Evolutionary conservation across 2,888 invertebrate genomes (phyloP).

Genomic region (Drepanosiphum platanoidis): DNA sequence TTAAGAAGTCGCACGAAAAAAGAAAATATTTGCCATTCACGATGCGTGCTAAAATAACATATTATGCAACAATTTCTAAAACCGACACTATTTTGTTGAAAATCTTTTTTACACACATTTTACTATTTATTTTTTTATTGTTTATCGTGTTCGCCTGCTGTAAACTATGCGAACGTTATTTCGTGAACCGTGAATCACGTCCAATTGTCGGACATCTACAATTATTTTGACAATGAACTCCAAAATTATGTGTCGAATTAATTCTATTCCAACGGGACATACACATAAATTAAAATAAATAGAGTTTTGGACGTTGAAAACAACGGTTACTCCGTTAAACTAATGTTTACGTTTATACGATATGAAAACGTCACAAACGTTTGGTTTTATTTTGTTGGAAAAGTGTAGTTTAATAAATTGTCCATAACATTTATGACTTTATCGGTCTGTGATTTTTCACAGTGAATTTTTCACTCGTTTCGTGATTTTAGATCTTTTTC

Average conservation of each 20-base stretch:
- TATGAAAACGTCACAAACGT: no score
- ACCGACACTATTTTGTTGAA: background rate
- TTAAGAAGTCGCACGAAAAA: background rate
- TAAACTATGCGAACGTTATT: background rate
- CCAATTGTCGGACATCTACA: background rate
- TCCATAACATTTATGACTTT: no score
- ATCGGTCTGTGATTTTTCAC: no score
- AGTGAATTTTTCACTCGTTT: no score
- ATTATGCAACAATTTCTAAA: background rate
- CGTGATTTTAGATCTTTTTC: no score
- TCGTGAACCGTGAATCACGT: slow-evolving; percentile 15
- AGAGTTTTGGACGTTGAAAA: no score
- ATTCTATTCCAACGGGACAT: no score
- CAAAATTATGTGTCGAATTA: no score
- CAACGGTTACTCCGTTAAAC: background rate
- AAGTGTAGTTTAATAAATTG: background rate
- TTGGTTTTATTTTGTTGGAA: background rate
- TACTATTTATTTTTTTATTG: background rate
- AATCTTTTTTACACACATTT: background rate
- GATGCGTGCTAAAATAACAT: background rate
- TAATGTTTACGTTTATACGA: no score
- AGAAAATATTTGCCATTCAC: background rate
- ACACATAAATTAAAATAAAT: no score
- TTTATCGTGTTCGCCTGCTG: background rate
- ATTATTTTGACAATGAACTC: slow-evolving; percentile 3